These are phyloP conservation scores for Eristalis pertinax DNA, from an alignment of 2,888 invertebrate genomes.

Conservation along the genomic window DNA sequence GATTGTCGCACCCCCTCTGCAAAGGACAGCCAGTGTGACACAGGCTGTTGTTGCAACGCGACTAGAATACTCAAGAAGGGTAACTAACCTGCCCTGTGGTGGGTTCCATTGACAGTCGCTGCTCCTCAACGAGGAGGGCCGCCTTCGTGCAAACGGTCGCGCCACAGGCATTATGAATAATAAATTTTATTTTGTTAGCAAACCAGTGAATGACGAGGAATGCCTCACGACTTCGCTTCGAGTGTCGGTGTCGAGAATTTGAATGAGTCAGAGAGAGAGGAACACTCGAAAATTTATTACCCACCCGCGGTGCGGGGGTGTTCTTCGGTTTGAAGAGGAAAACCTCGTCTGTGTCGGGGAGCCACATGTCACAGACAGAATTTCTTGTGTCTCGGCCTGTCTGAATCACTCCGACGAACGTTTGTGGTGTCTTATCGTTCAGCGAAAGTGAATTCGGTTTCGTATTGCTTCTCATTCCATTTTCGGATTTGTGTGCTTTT, in stretches of 20 bases:
- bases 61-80: slow-evolving; percentile 66
- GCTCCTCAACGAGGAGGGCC: neutral
- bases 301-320: slow-evolving; percentile 11
- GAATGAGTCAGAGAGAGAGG: slow-evolving; percentile 49
- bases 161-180: slow-evolving; percentile 62
- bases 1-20: neutral
- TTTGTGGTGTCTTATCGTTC: slow-evolving; percentile 36
- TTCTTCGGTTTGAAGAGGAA: slow-evolving; percentile 25
- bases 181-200: slow-evolving; percentile 47
- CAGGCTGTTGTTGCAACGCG: slow-evolving; percentile 28
- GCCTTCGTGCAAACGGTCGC: slow-evolving; percentile 19
- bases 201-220: slow-evolving; percentile 48
- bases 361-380: slow-evolving; percentile 29
- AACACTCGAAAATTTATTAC: slow-evolving; percentile 43
- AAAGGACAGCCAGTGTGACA: neutral
- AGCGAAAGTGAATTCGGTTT: slow-evolving; percentile 49
- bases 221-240: slow-evolving; percentile 32
- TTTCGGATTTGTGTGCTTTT: neutral
- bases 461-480: neutral
- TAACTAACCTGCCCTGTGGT: slow-evolving; percentile 69
- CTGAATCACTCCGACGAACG: neutral
- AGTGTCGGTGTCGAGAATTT: slow-evolving; percentile 53
- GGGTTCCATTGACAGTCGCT: slow-evolving; percentile 42
- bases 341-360: slow-evolving; percentile 16
- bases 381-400: neutral